phyloP scores from a whole-genome alignment of 2,113 vertebrate genomes.

The Dunckerocampus dactyliophorus region DNA sequence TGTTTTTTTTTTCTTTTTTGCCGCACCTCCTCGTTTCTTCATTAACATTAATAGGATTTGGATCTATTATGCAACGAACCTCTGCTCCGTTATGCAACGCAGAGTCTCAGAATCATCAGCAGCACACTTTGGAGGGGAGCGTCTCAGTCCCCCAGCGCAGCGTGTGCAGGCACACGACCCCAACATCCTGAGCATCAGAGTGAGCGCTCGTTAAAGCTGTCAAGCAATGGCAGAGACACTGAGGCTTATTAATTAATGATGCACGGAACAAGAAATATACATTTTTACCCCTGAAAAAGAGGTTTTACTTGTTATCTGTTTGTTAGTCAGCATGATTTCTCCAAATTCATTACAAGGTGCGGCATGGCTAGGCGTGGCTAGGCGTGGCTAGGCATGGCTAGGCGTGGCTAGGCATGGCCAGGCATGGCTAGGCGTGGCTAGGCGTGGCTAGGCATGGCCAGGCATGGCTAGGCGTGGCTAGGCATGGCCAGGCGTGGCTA shows the following conservation, averaged over 20 bases:
- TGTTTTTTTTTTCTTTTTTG: conserved; percentile 20
- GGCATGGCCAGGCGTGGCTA: too few relatives aligned
- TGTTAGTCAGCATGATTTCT: too few relatives aligned
- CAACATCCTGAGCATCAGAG: background rate
- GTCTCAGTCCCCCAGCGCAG: conserved; percentile 23
- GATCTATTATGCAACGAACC: conserved; percentile 64
- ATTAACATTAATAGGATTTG: conserved; percentile 66
- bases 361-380: too few relatives aligned
- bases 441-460: too few relatives aligned
- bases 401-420: too few relatives aligned
- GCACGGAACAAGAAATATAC: background rate
- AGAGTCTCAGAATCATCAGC: conserved; percentile 35
- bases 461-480: too few relatives aligned
- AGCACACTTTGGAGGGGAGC: conserved; percentile 20
- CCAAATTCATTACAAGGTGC: too few relatives aligned
- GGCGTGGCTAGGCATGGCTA: too few relatives aligned
- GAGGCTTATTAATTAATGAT: background rate
- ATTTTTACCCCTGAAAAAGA: background rate
- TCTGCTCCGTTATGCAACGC: conserved; percentile 45
- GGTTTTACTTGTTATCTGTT: too few relatives aligned
- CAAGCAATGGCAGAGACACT: background rate
- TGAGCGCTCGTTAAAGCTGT: background rate
- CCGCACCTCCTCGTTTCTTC: conserved; percentile 49
- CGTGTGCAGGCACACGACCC: background rate
- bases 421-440: too few relatives aligned